Conservation (phyloP, 2,113 vertebrate species). For the Platichthys stellatus region DNA sequence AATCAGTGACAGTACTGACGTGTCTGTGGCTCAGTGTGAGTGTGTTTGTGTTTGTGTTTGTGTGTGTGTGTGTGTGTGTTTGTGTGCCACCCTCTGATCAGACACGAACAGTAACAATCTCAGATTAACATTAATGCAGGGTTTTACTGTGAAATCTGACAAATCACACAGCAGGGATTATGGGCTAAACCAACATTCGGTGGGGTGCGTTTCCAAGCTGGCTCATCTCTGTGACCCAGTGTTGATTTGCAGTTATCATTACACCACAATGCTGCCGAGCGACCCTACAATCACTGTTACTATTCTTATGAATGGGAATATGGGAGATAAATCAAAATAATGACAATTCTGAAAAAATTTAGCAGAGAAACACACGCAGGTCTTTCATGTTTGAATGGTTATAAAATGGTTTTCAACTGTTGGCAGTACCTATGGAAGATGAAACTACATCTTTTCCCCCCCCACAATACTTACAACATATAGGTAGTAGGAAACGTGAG, state of each 20-base stretch:
- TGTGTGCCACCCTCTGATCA: constrained; percentile 40
- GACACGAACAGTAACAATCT: constrained; percentile 62
- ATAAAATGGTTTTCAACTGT: neutral
- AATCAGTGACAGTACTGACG: constrained; percentile 13
- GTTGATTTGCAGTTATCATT: constrained; percentile 50
- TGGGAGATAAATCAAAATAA: neutral
- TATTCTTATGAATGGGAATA: neutral
- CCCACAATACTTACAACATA: no score
- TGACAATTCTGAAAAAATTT: no score
- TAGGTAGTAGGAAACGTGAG: no score
- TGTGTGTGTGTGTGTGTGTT: constrained; percentile 29
- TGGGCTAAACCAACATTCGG: constrained; percentile 61
- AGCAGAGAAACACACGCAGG: neutral
- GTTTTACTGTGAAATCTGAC: constrained; percentile 74
- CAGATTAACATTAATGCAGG: constrained; percentile 76
- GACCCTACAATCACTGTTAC: neutral
- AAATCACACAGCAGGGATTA: constrained; percentile 74
- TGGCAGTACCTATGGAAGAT: neutral
- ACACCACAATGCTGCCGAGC: constrained; percentile 20
- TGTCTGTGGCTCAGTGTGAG: constrained; percentile 2
- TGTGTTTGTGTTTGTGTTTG: neutral
- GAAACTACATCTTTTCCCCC: neutral
- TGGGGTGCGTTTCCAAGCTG: constrained; percentile 48
- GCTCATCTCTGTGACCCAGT: constrained; percentile 47
- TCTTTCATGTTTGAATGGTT: neutral